A percentile compares a stretch with the other conserved stretches of the same genome.
Conservation (phyloP, 2,113 vertebrate species). For the Pachycephala philippinensis region DNA sequence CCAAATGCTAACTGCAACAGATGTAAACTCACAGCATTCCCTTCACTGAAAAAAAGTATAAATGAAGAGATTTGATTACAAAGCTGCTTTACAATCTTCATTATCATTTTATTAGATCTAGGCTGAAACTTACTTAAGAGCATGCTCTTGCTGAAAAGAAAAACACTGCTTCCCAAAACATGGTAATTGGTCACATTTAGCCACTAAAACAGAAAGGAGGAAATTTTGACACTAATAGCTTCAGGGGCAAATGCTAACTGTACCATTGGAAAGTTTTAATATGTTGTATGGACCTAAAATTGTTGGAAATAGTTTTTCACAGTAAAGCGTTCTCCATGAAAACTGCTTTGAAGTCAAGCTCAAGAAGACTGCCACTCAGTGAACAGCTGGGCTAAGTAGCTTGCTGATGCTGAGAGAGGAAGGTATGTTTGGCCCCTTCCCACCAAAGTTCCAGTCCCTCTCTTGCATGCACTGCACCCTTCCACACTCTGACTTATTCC, state of each 20-base stretch:
- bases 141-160: not conserved
- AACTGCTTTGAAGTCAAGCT: not conserved
- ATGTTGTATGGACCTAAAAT: not conserved
- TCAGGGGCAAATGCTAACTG: not conserved
- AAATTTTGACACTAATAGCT: not conserved
- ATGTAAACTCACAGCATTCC: conserved; percentile 85
- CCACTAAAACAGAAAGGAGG: not conserved
- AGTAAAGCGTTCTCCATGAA: not conserved
- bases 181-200: not conserved
- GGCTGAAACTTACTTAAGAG: not conserved
- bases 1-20: conserved; percentile 90
- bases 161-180: not conserved
- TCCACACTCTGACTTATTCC: not conserved
- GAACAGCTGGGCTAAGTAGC: not conserved
- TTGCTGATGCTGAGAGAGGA: not conserved
- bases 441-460: not conserved
- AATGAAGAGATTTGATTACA: not conserved
- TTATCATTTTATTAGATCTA: not conserved
- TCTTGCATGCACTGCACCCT: not conserved
- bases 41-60: conserved; percentile 79
- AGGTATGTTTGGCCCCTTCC: not conserved
- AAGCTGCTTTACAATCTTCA: not conserved
- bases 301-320: not conserved
- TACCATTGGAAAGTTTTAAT: not conserved
- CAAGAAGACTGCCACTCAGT: not conserved